Base-by-base conservation (phyloP, 2,113 vertebrate genomes). In the Sinosuthora webbiana region DNA sequence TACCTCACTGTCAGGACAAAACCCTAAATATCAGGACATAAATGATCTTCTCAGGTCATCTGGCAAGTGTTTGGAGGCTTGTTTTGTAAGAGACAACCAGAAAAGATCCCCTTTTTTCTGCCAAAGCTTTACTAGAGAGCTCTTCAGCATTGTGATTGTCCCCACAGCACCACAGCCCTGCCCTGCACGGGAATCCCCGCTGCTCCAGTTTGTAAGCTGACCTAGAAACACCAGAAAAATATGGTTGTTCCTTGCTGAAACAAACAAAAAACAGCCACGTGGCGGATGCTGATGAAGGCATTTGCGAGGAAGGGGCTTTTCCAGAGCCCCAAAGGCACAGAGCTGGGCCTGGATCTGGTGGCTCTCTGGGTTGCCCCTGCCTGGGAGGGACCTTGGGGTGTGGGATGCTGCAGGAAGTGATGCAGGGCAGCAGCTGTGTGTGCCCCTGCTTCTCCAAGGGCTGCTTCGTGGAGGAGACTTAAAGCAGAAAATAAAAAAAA, bases 331-430 rank as follows among this genome's bases (percentile, higher is more conserved):
- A 2, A 11, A 53, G 10, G 9, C 1, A 0, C 17, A 33, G 78
- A 62, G 33, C n/a, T 57, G 15, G 3, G 2, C 10, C 70, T 47
- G 30, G 14, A 7, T 25, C 59, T 53, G 41, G 14, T n/a, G 41
- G 0, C n/a, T 73, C 22, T 71, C 17, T 35, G 60, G 15, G 35
- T 23, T 80, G 1, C 4, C 39, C 42, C 37, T 33, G 27, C 47
- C 62, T 28, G 59, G 37, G 21, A 15, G 17, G 55, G 42, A 30
- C 33, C 2, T 0, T 13, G 14, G 0, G 1, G 64, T 11, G 22
- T 0, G 37, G 55, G 82, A n/a, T 67, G 76, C 50, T 78, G 56
- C 1, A 0, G 65, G 80, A 93, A 77, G 75, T 33, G 69, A 84
- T 25, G 28, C 3, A 4, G 50, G 60, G 42, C 78, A 93, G 69